Evolutionary conservation across 1,140 invertebrate genomes (phyloP).

Genomic region (Drosophila pruinosa): DNA sequence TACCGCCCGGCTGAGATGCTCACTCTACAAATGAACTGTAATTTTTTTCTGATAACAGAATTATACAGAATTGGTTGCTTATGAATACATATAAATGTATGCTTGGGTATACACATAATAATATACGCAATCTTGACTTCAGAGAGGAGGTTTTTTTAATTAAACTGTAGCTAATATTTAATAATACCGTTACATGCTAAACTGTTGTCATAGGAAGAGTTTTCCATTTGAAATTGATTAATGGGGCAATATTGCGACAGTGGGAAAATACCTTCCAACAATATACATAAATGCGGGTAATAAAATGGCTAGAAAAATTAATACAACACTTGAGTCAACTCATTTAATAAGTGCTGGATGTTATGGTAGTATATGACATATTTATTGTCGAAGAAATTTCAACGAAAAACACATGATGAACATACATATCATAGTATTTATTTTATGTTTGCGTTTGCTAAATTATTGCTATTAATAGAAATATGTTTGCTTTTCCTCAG

Average conservation of each 20-base stretch:
- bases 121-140: neutral
- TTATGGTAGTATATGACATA: neutral
- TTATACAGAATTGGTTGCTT: neutral
- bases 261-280: too few relatives aligned
- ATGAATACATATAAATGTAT: neutral
- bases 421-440: slow-evolving; percentile 23
- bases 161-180: neutral
- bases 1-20: neutral
- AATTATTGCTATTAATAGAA: slow-evolving; percentile 33
- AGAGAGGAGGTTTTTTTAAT: neutral
- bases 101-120: neutral
- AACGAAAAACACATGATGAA: slow-evolving; percentile 1
- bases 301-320: too few relatives aligned
- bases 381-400: neutral
- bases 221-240: neutral
- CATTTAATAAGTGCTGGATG: neutral
- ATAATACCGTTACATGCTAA: neutral
- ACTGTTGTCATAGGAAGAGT: neutral
- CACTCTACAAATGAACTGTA: neutral
- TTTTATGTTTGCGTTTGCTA: slow-evolving; percentile 14
- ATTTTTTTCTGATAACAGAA: neutral
- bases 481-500: slow-evolving; percentile 4
- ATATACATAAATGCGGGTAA: too few relatives aligned
- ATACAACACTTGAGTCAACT: too few relatives aligned
- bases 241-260: neutral